Evolutionary conservation across 2,113 vertebrate species (phyloP).

Genomic region (Grammomys surdaster): DNA sequence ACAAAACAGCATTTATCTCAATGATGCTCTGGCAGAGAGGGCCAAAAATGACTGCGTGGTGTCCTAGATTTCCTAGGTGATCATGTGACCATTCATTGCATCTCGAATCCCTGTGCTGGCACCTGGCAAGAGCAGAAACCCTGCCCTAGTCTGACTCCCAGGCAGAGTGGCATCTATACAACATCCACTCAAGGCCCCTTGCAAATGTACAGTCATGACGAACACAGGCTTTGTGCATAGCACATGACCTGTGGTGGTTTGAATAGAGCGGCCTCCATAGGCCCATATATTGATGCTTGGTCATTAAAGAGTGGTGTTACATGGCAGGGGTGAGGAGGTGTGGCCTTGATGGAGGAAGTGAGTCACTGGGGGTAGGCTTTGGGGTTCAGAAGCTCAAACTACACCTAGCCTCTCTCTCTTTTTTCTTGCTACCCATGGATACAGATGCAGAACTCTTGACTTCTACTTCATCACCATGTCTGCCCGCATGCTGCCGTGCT

Average conservation of each 20-base stretch:
- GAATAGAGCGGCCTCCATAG: not conserved
- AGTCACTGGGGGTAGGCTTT: not conserved
- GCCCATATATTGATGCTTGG: not conserved
- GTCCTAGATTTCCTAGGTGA: not conserved
- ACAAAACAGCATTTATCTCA: not conserved
- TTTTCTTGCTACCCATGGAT: not conserved
- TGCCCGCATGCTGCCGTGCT: no score
- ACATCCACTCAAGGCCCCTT: no score
- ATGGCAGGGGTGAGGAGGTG: not conserved
- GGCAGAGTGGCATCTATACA: not conserved
- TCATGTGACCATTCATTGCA: not conserved
- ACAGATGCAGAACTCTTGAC: not conserved
- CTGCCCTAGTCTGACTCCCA: not conserved
- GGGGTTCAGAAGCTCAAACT: not conserved
- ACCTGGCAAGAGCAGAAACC: not conserved
- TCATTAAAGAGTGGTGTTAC: not conserved
- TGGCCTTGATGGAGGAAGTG: not conserved
- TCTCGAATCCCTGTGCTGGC: not conserved
- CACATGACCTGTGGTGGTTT: not conserved
- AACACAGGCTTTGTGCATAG: not conserved
- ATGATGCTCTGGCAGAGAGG: not conserved
- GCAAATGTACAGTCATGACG: not conserved
- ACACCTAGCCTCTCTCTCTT: not conserved
- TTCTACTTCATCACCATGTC: not conserved
- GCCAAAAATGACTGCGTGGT: not conserved